Evolutionary conservation across 2,797 vertebrate species (phyloP), one percentile per base, ranked within the genome.

Genomic region (Eulemur rubriventer): DNA sequence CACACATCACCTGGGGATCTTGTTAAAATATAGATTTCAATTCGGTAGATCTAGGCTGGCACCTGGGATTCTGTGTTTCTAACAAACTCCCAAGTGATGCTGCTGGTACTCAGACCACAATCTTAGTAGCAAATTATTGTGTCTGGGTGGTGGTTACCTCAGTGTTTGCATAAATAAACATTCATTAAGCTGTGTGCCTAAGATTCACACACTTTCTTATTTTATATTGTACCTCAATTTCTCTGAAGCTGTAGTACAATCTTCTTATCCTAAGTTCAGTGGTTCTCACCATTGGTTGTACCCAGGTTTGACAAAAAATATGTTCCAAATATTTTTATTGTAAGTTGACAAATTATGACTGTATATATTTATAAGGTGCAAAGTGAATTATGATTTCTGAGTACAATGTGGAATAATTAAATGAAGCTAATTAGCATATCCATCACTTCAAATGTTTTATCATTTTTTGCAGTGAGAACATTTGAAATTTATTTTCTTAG

Each of bases 401-500:
- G 55, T 79, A 55, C 76, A 79, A 55, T 38, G 76, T 79, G n/a
- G 50, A 55, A 16, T 79, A 38, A 79, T 55, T 79, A 55, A 38
- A 79, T 79, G 22, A 79, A 38, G 76, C n/a, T 79, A 55, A 79
- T 55, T 79, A 35, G 35, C 22, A 38, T 55, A 55, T 26, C 48
- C 2, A 78, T 79, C n/a, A 38, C n/a, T 79, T 55, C n/a, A 55
- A 79, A 55, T 79, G n/a, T 55, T 55, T 78, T 26, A 52, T 38
- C 24, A 28, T 55, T 78, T 79, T 76, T 50, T 55, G 50, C 24
- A 22, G 22, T 38, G n/a, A 79, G n/a, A 52, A 79, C n/a, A 55
- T 55, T 79, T 79, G n/a, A 38, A 55, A 26, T 79, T 55, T 78
- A 55, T 78, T 79, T 79, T 78, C n/a, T 79, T 78, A 55, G 22